Conservation (phyloP, 1,140 invertebrate genomes). For the Drosophila lacertosa region DNA sequence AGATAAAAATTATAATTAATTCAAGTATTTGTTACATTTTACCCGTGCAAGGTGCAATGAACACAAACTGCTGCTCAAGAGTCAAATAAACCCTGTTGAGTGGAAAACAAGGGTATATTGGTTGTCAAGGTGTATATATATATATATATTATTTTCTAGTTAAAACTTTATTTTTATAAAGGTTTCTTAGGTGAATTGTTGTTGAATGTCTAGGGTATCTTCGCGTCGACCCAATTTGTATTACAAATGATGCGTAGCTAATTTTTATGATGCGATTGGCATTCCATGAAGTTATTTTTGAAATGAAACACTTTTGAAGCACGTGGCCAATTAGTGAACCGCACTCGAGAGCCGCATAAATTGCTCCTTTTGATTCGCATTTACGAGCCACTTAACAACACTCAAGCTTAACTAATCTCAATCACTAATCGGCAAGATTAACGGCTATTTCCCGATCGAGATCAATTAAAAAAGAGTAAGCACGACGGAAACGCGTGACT, state of each 20-base stretch:
- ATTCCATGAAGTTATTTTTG: neutral
- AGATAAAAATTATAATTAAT: slow-evolving; percentile 46
- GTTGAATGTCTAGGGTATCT: too few species aligned
- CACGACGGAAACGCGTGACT: neutral
- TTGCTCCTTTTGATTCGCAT: neutral
- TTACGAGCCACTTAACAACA: neutral
- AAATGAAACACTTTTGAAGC: neutral
- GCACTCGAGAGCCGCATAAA: neutral
- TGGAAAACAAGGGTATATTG: too few species aligned
- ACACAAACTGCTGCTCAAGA: slow-evolving; percentile 4
- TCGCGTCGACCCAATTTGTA: neutral
- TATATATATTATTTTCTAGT: too few species aligned
- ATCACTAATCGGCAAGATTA: neutral
- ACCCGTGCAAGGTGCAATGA: neutral
- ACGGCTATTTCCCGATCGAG: neutral
- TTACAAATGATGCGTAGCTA: neutral
- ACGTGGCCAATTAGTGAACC: slow-evolving; percentile 15
- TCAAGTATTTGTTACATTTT: slow-evolving; percentile 11
- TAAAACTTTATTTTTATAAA: too few species aligned
- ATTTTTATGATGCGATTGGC: neutral
- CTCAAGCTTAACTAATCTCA: neutral
- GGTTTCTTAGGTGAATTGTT: too few species aligned
- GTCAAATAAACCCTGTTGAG: too few species aligned
- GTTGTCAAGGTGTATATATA: too few species aligned
- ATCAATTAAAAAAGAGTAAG: neutral